Conservation (phyloP, 1,140 invertebrate genomes). For the Archegozetes longisetosus region DNA sequence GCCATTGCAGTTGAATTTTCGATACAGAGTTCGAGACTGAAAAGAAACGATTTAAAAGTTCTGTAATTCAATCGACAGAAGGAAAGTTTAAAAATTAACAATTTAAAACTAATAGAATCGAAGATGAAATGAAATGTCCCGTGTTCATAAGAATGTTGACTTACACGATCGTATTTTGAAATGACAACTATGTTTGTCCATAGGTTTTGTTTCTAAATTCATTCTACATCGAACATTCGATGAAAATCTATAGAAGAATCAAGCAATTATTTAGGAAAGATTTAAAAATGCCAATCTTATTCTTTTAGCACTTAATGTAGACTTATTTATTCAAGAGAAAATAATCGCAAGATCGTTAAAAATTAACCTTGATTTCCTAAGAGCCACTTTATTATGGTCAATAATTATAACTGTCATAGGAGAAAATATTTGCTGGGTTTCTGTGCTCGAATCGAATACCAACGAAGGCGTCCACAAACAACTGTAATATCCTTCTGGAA, state of each 20-base stretch:
- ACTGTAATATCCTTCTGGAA: neutral
- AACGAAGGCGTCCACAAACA: conserved; percentile 14
- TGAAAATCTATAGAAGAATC: conserved; percentile 15
- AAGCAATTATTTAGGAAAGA: too few species aligned
- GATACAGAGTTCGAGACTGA: conserved; percentile 1
- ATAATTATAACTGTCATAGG: conserved; percentile 13
- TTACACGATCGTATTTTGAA: conserved; percentile 26
- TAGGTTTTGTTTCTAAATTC: conserved; percentile 25
- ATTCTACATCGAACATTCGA: conserved; percentile 23
- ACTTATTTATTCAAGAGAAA: neutral
- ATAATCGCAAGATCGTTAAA: neutral
- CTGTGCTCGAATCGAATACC: conserved; percentile 13
- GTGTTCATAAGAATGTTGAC: too few species aligned
- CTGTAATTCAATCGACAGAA: neutral
- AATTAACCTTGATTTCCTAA: conserved; percentile 8
- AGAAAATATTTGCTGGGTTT: conserved; percentile 5
- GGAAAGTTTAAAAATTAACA: neutral
- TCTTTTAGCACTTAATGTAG: too few species aligned
- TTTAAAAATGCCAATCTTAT: too few species aligned
- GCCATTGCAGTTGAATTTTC: conserved; percentile 15
- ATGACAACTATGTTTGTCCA: conserved; percentile 25
- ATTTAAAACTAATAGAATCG: too few species aligned
- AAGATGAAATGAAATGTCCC: too few species aligned
- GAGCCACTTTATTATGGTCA: neutral
- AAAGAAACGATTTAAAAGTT: neutral